Base-by-base conservation (phyloP, 2,113 vertebrate genomes). In the Lasiurus cinereus region DNA sequence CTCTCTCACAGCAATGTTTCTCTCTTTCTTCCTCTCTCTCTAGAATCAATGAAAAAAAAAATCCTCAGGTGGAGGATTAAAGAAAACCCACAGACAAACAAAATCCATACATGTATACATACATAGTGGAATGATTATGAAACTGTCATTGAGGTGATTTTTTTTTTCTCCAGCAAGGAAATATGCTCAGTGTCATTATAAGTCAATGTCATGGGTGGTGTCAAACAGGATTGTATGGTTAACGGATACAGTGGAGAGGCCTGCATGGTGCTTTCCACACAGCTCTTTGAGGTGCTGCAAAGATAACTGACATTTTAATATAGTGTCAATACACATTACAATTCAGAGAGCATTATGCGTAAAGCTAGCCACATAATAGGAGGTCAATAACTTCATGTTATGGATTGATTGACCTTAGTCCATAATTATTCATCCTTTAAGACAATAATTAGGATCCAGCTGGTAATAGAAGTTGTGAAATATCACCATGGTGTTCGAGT, bases 231-330 rank as follows among this genome's bases (percentile, higher is more conserved):
- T 12, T 83, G 24, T 43, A 52, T 36, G 52, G 59, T 84, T 73
- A 62, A 80, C 64, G 76, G 54, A 39, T 67, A 12, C 0, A 33
- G 74, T 69, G 15, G 36, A 22, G 22, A 87, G 74, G 9, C 48
- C 21, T 5, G 70, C 6, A 1, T 82, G 48, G 52, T 43, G 52
- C 79, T 94, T 73, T 62, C 56, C 66, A 93, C 27, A 72, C 8
- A 22, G 72, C n/a, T 83, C 64, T 83, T 89, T 74, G 83, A 84
- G 80, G 29, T 72, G 59, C 56, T 95, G 56, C 70, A 87, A 74
- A 92, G 92, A 91, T 77, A 73, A 76, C 74, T 90, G 92, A 88
- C 78, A 83, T 93, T 95, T 96, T 93, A 90, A 82, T 93, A 31
- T 24, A 36, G 92, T 50, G 70, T 91, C 76, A 83, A 69, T 82